Evolutionary conservation across 2,113 vertebrate genomes (phyloP).

Genomic region (Macrotis lagotis): DNA sequence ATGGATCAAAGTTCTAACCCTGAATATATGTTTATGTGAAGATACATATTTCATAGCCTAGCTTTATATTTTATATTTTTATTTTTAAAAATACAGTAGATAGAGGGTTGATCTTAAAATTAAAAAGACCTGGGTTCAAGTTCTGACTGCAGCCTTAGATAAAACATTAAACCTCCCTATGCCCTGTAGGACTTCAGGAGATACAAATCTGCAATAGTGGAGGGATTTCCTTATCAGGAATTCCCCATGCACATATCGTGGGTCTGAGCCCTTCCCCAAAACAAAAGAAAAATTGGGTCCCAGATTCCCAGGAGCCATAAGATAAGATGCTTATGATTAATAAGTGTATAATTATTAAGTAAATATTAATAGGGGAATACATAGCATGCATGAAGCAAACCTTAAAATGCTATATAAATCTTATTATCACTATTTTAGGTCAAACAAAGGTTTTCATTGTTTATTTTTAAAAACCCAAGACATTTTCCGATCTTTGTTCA

Average conservation of each 20-base stretch:
- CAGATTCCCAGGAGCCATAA: constrained; percentile 77
- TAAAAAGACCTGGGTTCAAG: no score
- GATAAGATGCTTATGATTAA: background rate
- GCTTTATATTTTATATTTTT: background rate
- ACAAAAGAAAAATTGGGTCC: background rate
- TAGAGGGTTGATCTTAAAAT: background rate
- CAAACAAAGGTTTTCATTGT: background rate
- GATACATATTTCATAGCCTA: background rate
- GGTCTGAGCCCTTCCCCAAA: no score
- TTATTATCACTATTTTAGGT: background rate
- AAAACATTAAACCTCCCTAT: no score
- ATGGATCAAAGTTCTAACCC: background rate
- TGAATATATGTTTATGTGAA: background rate
- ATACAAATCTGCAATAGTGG: no score
- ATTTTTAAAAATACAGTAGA: background rate
- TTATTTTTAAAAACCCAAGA: background rate
- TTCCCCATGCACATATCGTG: no score
- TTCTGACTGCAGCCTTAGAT: no score
- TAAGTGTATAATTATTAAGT: background rate
- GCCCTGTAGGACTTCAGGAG: no score
- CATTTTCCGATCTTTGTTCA: background rate
- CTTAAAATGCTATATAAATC: background rate
- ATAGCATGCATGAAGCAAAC: background rate
- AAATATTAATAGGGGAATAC: background rate
- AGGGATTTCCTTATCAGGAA: no score